Evolutionary conservation across 2,797 vertebrate genomes (phyloP), one percentile per base, ranked within the genome.

Genomic region (Pangasius sanitwongsei): DNA sequence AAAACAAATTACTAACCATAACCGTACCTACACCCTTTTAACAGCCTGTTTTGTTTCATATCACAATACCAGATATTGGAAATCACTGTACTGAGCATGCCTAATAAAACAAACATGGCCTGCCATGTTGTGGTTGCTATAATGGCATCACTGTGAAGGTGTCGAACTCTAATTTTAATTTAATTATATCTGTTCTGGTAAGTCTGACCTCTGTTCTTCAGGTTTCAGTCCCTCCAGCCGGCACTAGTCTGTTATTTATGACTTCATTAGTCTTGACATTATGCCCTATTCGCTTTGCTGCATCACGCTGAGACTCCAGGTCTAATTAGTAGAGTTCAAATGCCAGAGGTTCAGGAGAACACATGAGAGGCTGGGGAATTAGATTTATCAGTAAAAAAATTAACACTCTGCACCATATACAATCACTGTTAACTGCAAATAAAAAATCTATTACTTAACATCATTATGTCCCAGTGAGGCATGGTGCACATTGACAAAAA

Each of bases 261-360:
- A 93, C 90, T 92, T 92, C 88, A 92, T 94, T 93, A 94, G 63
- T 67, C 7, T 82, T 91, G 92, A 92, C 88, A 92, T 92, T 92
- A 92, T 91, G 91, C 87, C 81, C 37, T 83, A 89, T 92, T 93
- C 93, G 85, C 94, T 94, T 91, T 91, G 84, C 72, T 86, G 57
- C 31, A 63, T 83, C 81, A 89, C 48, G 85, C 89, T 90, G 83
- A 90, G 89, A 89, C 82, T 92, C 75, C 41, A 57, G 31, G 84
- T 86, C 89, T 93, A 92, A 94, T 94, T 92, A 92, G 88, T 89
- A 89, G 89, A 93, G 91, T 90, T 90, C 92, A 94, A 95, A 94
- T 94, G 92, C 92, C 93, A 93, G 23, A 91, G 63, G 77, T 87
- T 88, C 86, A 87, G 63, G 61, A 86, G 80, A 86, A 93, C 91